These are phyloP conservation scores for Fulica atra DNA, from an alignment of 2,113 vertebrate genomes.

Conservation along the genomic window DNA sequence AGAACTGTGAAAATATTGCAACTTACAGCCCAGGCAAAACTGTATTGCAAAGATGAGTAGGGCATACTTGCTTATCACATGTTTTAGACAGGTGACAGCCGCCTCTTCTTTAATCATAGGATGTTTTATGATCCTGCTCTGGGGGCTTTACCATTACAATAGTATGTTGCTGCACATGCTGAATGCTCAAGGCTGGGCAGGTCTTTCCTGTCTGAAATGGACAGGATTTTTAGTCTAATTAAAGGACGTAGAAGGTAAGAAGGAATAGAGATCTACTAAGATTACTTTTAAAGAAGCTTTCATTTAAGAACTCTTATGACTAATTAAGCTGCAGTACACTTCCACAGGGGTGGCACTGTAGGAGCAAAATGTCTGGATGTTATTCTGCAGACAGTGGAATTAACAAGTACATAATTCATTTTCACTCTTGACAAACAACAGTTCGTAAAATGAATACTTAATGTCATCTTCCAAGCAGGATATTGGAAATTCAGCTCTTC, in stretches of 20 bases:
- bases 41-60: background rate
- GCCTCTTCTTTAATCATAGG: background rate
- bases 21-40: background rate
- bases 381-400: background rate
- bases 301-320: conserved; percentile 28
- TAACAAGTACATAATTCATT: background rate
- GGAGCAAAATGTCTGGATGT: background rate
- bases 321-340: conserved; percentile 4
- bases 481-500: background rate
- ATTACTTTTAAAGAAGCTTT: conserved; percentile 60
- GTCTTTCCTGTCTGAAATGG: background rate
- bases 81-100: background rate
- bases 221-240: conserved; percentile 50
- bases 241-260: conserved; percentile 28
- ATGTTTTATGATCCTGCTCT: background rate
- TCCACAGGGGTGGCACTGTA: background rate
- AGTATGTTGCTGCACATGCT: background rate
- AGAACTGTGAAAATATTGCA: background rate
- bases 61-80: background rate
- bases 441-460: background rate
- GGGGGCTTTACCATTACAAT: background rate
- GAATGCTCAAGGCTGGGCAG: background rate
- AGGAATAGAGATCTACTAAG: conserved; percentile 13
- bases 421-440: background rate
- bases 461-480: background rate